Evolutionary conservation across 1,140 invertebrate species (phyloP).

Genomic region (Trichoplusia ni): DNA sequence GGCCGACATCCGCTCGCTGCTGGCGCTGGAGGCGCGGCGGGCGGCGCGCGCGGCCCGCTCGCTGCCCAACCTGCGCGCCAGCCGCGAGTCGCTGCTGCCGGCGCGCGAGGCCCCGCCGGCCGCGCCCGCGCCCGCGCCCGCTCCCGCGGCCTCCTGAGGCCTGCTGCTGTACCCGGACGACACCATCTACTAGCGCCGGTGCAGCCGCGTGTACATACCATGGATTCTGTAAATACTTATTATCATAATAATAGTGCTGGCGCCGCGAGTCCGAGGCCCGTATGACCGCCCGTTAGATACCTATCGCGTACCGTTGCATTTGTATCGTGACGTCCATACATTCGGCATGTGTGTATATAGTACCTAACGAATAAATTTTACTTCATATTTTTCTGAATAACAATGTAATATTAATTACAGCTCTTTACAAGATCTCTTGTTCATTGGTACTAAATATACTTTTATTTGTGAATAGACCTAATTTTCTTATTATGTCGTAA

Average conservation of each 20-base stretch:
- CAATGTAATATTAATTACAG: no score
- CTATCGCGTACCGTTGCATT: conserved; percentile 13
- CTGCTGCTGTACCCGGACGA: conserved; percentile 66
- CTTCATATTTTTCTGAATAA: conserved; percentile 11
- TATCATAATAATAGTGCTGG: conserved; percentile 11
- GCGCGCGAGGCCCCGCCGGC: conserved; percentile 17
- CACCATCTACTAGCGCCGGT: conserved; percentile 62
- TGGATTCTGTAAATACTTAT: conserved; percentile 20
- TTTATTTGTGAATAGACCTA: no score
- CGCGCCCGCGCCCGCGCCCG: conserved; percentile 30
- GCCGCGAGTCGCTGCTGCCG: conserved; percentile 84
- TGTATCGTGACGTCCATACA: conserved; percentile 16
- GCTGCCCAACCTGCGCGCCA: conserved; percentile 85
- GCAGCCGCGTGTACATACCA: not conserved
- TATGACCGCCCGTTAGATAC: not conserved
- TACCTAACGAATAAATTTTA: conserved; percentile 14
- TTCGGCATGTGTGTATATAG: conserved; percentile 13
- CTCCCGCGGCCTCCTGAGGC: conserved; percentile 34
- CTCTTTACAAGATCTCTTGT: no score
- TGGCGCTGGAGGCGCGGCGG: conserved; percentile 80
- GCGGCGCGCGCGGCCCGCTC: conserved; percentile 82
- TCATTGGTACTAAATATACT: no score
- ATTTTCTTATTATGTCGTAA: no score
- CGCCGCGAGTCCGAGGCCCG: not conserved
- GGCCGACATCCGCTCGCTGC: conserved; percentile 77